Evolutionary conservation across 2,797 vertebrate genomes (phyloP), one percentile per base, ranked within the genome.

Genomic region (Sylvilagus floridanus): DNA sequence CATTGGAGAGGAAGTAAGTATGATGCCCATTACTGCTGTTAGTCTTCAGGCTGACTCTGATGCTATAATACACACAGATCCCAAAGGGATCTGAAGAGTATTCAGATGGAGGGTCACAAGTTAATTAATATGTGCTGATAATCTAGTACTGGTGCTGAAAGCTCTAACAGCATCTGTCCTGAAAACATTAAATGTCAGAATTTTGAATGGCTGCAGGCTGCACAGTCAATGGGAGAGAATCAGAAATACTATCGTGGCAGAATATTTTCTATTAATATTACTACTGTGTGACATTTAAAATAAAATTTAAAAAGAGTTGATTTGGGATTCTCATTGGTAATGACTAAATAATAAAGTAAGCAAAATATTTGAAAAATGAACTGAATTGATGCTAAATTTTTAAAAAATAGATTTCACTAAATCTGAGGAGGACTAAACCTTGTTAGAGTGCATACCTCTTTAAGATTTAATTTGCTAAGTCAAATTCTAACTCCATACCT

Each of bases 121-220:
- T 94, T 96, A 93, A 84, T 69, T 96, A 94, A 96, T 95, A 30
- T 95, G 78, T 97, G 90, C 89, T 97, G 83, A 91, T 97, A 86
- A 65, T 94, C 4, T 4, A 50, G 73, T 84, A 8, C 83, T 96
- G 47, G 72, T 93, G 7, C 87, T 93, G 83, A 97, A 95, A 94
- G 81, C 52, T 87, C 60, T 93, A 94, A 83, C 16, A 91, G 89
- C 96, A 92, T 96, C 96, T 96, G 89, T 97, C 87, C 94, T 93
- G 88, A 97, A 86, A 97, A 93, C 93, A 94, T 94, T 94, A 95
- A 97, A 95, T 96, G 78, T 28, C 90, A 88, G 95, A 68, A 94
- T 97, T 96, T 90, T 93, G 90, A 97, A 95, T 94, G 90, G 4
- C 71, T 82, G 97, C 96, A 96, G 95, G 94, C 85, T 97, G 17